A percentile compares a stretch with the other conserved stretches of the same genome.
These are phyloP conservation scores for Eospalax fontanierii DNA, from an alignment of 2,797 vertebrate species.

Conservation along the genomic window DNA sequence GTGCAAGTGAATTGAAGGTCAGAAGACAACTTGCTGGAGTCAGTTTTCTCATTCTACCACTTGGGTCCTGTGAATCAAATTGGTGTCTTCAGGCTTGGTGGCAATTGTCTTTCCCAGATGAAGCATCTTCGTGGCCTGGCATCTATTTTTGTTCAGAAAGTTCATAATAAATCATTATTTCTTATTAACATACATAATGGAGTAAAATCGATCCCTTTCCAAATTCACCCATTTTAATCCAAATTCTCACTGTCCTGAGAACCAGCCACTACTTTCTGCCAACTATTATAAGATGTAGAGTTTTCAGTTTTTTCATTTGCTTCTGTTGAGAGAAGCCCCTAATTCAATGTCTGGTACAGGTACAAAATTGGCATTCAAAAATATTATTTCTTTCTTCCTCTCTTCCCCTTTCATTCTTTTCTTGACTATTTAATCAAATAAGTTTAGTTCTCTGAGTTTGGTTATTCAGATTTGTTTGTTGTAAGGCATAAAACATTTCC, in stretches of 20 bases:
- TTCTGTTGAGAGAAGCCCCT: conserved; percentile 44
- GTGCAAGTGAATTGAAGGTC: background rate
- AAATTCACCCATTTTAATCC: conserved; percentile 64
- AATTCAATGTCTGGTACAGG: conserved; percentile 38
- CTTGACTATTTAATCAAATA: conserved; percentile 9
- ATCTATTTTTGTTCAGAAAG: conserved; percentile 39
- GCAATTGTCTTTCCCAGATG: background rate
- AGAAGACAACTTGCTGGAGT: background rate
- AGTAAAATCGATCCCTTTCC: conserved; percentile 43
- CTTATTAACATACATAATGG: conserved; percentile 53
- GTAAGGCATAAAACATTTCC: conserved; percentile 44
- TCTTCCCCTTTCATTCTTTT: conserved; percentile 34
- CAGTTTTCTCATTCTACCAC: background rate
- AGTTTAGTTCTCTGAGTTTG: conserved; percentile 61
- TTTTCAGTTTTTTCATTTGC: conserved; percentile 52
- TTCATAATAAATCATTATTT: conserved; percentile 29
- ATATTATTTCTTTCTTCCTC: conserved; percentile 24
- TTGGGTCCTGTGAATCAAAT: background rate
- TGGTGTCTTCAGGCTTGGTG: background rate
- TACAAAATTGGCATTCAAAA: conserved; percentile 44
- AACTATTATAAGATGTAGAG: background rate
- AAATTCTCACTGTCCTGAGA: conserved; percentile 47
- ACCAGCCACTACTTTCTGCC: background rate
- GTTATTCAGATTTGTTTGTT: background rate
- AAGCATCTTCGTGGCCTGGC: background rate